Evolutionary conservation across 53 echinoderm and acorn worm genomes (phyloP).

Genomic region (Holothuria scabra): DNA sequence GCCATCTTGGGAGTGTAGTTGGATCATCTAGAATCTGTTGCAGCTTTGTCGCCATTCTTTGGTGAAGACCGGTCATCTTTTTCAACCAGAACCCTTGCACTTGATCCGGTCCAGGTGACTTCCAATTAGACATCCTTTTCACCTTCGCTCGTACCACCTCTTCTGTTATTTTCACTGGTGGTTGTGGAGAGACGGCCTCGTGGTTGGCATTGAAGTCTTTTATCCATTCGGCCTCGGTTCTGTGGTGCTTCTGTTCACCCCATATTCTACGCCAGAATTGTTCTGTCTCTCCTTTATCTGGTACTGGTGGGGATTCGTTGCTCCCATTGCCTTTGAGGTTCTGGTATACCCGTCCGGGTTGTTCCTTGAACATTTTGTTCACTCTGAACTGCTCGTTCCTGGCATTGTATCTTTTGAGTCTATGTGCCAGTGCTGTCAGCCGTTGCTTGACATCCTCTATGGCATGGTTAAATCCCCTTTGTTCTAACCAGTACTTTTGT

Average conservation of each 20-base stretch:
- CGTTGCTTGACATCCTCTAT: constrained; percentile 28
- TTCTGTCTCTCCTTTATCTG: too few species aligned
- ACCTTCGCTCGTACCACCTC: too few species aligned
- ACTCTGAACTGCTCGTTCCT: too few species aligned
- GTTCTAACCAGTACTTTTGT: too few species aligned
- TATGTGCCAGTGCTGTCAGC: constrained; percentile 29
- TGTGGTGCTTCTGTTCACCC: constrained; percentile 1
- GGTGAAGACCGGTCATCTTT: constrained; percentile 8
- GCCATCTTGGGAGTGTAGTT: not conserved
- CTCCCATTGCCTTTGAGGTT: constrained; percentile 5
- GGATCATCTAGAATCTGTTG: constrained; percentile 1
- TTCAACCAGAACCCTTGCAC: too few species aligned
- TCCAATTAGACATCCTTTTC: constrained; percentile 2
- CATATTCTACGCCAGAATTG: not conserved
- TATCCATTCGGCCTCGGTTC: not conserved
- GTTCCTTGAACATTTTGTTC: too few species aligned
- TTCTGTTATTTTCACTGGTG: constrained; percentile 4
- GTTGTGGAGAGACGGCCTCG: constrained; percentile 8
- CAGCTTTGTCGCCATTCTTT: not conserved
- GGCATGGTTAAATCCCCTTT: not conserved
- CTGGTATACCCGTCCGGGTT: not conserved
- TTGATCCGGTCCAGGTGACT: constrained; percentile 8
- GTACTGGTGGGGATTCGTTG: constrained; percentile 3
- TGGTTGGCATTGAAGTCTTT: too few species aligned
- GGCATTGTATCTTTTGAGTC: not conserved